Percentiles rank a stretch among this genome's conserved stretches.
These are phyloP conservation scores for Lerema accius DNA, from an alignment of 1,140 invertebrate genomes.

Conservation along the genomic window DNA sequence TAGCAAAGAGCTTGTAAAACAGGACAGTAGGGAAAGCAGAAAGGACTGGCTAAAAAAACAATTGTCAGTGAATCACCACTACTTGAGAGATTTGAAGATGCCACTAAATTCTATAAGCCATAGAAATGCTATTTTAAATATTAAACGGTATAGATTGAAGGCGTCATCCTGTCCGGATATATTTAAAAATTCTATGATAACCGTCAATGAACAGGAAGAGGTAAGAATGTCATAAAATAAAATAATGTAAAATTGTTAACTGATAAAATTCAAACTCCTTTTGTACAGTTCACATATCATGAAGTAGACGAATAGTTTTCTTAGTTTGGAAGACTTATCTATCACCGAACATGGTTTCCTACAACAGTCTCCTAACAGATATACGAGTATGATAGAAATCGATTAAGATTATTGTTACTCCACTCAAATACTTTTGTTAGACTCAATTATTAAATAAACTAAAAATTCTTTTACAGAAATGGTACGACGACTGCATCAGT, in stretches of 20 bases:
- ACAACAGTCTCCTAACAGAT: no score
- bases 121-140: slow-evolving; percentile 91
- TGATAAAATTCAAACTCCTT: no score
- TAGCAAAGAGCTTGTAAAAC: slow-evolving; percentile 60
- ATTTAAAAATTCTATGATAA: slow-evolving; percentile 94
- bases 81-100: slow-evolving; percentile 89
- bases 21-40: slow-evolving; percentile 71
- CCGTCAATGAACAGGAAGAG: slow-evolving; percentile 89
- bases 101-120: slow-evolving; percentile 92
- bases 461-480: no score
- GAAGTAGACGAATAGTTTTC: no score
- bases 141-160: slow-evolving; percentile 90
- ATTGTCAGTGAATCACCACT: slow-evolving; percentile 86
- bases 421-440: no score
- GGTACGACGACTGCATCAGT: slow-evolving; percentile 88
- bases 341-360: no score
- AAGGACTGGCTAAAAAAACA: slow-evolving; percentile 84
- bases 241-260: background rate
- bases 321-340: no score
- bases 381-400: no score
- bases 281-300: no score
- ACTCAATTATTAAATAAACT: no score
- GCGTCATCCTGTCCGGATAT: slow-evolving; percentile 96
- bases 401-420: no score
- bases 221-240: slow-evolving; percentile 70